Conservation (phyloP, 2,797 vertebrate species). For the Lerista edwardsae region DNA sequence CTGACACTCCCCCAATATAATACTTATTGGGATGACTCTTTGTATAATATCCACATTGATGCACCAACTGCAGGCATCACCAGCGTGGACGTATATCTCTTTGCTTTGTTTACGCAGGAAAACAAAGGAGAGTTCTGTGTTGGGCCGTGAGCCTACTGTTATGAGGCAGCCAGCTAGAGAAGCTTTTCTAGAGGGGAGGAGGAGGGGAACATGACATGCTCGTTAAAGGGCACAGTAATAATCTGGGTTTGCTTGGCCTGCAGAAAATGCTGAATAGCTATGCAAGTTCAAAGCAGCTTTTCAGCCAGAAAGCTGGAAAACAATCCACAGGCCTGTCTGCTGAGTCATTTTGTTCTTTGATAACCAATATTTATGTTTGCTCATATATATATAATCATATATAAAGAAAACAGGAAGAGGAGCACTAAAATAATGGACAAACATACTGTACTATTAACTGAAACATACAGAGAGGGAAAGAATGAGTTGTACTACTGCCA, state of each 20-base stretch:
- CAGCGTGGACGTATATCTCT: accelerated
- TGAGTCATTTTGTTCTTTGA: slow-evolving; percentile 4
- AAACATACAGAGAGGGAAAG: not conserved
- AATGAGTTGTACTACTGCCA: no score
- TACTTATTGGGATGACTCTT: not conserved
- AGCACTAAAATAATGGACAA: not conserved
- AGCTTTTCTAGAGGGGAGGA: not conserved
- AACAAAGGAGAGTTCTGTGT: not conserved
- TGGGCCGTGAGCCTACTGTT: not conserved
- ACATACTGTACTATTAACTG: not conserved
- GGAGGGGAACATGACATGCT: not conserved
- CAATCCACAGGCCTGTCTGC: not conserved
- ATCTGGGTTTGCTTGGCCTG: not conserved
- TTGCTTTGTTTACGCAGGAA: slow-evolving; percentile 8
- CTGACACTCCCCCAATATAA: not conserved
- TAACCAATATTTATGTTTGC: not conserved
- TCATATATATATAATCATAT: not conserved
- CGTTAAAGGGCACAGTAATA: slow-evolving; percentile 17
- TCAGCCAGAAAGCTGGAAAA: slow-evolving; percentile 30
- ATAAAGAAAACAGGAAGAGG: not conserved
- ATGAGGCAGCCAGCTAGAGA: slow-evolving; percentile 17
- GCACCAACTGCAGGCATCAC: accelerated
- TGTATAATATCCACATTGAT: not conserved
- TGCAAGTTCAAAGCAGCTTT: slow-evolving; percentile 16
- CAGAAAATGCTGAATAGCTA: slow-evolving; percentile 22